phyloP scores from a whole-genome alignment of 2,113 vertebrate genomes.

The Corythornis cristatus region DNA sequence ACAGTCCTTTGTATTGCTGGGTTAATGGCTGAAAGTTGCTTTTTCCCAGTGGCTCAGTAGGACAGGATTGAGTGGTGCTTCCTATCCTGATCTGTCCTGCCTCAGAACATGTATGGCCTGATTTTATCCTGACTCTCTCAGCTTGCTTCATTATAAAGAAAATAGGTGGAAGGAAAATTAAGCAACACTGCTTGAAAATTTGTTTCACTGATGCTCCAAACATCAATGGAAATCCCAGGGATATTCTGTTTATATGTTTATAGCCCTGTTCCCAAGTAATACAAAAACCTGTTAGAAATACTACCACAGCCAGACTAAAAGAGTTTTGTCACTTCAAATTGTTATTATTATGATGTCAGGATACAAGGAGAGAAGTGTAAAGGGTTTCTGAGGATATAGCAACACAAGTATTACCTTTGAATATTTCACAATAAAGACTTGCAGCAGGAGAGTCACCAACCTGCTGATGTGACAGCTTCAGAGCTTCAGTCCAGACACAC shows the following conservation, averaged over 20 bases:
- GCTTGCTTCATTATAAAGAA: background rate
- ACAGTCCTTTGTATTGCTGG: background rate
- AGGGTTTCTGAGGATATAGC: background rate
- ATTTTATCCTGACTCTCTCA: background rate
- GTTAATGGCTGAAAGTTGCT: background rate
- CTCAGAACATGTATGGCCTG: background rate
- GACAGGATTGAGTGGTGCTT: background rate
- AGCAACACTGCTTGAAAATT: background rate
- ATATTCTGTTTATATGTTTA: background rate
- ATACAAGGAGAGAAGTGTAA: background rate
- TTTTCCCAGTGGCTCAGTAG: background rate
- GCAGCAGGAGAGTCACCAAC: background rate
- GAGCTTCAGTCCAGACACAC: background rate
- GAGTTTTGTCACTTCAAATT: background rate
- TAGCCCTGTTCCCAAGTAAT: background rate
- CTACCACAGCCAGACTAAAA: background rate
- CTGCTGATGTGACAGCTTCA: background rate
- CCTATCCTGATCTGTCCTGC: background rate
- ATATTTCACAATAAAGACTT: background rate
- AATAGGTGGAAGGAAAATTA: background rate
- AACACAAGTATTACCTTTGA: background rate
- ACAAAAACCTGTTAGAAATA: background rate
- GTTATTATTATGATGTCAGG: background rate
- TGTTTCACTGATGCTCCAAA: background rate
- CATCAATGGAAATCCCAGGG: background rate